Conservation (phyloP, 1,140 invertebrate species). For the Periplaneta americana region DNA sequence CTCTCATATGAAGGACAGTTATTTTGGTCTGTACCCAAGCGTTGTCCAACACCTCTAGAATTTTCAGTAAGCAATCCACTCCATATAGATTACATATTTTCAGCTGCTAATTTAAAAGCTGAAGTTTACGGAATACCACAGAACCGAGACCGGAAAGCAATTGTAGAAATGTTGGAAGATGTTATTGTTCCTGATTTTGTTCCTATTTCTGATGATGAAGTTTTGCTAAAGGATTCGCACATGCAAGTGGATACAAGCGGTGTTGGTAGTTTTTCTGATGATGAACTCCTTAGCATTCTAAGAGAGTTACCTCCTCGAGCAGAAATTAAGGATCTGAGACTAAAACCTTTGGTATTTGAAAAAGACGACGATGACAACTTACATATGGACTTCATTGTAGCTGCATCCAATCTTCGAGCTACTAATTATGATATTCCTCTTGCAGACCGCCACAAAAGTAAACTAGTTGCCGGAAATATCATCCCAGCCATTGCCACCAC, state of each 20-base stretch:
- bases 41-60: constrained; percentile 80
- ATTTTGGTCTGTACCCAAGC: constrained; percentile 99
- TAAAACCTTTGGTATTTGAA: constrained; percentile 92
- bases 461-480: constrained; percentile 97
- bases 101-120: constrained; percentile 90
- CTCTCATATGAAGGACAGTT: constrained; percentile 87
- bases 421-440: constrained; percentile 92
- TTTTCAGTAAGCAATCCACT: constrained; percentile 69
- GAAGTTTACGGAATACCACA: constrained; percentile 81
- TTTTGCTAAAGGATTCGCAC: constrained; percentile 95
- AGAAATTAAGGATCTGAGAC: constrained; percentile 52
- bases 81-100: constrained; percentile 89
- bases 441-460: constrained; percentile 95
- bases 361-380: constrained; percentile 98
- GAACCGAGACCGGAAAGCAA: constrained; percentile 58
- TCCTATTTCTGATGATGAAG: constrained; percentile 90
- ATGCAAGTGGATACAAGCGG: constrained; percentile 66
- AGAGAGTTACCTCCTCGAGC: constrained; percentile 56
- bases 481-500: constrained; percentile 99
- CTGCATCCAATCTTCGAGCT: constrained; percentile 92
- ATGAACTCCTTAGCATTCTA: constrained; percentile 62
- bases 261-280: constrained; percentile 62
- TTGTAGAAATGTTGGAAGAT: constrained; percentile 58
- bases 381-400: constrained; percentile 99
- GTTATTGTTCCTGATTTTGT: constrained; percentile 82